Conservation (phyloP, 2,888 invertebrate genomes). For the Cataglyphis altisquamis region DNA sequence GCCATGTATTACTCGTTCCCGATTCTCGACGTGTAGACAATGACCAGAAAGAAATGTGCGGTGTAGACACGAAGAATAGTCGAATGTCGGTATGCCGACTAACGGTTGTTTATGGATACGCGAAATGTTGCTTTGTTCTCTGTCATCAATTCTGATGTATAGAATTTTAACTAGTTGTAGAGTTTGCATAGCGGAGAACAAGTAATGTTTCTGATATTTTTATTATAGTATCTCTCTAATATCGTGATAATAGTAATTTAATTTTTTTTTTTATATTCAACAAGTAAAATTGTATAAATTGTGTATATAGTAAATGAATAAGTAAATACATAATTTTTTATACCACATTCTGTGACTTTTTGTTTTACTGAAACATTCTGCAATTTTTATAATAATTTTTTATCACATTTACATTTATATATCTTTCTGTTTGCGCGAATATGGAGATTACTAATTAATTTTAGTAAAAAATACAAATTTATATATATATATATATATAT, state of each 20-base stretch:
- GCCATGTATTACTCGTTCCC: conserved; percentile 54
- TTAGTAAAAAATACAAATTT: neutral
- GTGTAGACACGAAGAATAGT: conserved; percentile 21
- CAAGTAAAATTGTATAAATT: neutral
- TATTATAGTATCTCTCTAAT: neutral
- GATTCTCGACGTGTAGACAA: conserved; percentile 59
- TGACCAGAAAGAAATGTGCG: conserved; percentile 45
- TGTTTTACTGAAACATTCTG: neutral
- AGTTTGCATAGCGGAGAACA: conserved; percentile 12
- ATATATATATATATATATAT: neutral
- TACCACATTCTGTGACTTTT: neutral
- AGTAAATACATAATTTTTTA: neutral
- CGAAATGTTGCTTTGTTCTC: conserved; percentile 49
- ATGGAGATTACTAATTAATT: neutral
- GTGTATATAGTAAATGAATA: neutral
- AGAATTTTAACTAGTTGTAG: neutral
- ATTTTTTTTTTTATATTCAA: neutral
- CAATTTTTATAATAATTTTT: neutral
- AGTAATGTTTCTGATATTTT: neutral
- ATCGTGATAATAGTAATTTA: neutral
- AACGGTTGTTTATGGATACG: conserved; percentile 42
- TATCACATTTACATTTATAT: neutral
- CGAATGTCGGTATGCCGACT: conserved; percentile 33
- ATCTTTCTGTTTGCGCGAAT: neutral
- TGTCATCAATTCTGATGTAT: conserved; percentile 31